Conservation (phyloP, 64 coral and sea anemone species). For the Exaiptasia diaphana region DNA sequence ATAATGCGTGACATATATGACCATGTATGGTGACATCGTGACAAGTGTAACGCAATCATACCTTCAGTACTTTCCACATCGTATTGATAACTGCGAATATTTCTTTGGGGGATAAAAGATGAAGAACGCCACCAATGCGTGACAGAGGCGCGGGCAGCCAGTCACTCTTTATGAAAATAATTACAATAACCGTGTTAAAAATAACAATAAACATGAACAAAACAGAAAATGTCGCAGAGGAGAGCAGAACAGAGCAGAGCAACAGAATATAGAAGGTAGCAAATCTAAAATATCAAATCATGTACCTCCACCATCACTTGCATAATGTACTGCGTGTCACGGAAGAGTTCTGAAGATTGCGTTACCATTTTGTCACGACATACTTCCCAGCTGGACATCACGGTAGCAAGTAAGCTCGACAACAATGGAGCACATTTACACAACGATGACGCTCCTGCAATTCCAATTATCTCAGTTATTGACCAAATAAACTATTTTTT, state of each 20-base stretch:
- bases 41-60: no score
- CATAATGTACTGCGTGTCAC: slow-evolving; percentile 72
- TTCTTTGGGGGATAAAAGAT: slow-evolving; percentile 76
- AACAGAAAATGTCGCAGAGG: neutral
- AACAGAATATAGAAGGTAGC: neutral
- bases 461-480: no score
- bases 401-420: slow-evolving; percentile 73
- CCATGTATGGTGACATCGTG: no score
- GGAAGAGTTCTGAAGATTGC: slow-evolving; percentile 75
- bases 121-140: slow-evolving; percentile 71
- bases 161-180: slow-evolving; percentile 24
- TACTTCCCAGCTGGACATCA: slow-evolving; percentile 89
- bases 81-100: slow-evolving; percentile 70
- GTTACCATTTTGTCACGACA: slow-evolving; percentile 68
- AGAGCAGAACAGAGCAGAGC: neutral
- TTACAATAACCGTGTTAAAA: neutral
- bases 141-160: slow-evolving; percentile 77
- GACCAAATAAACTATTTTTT: no score
- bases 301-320: slow-evolving; percentile 75
- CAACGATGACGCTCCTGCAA: slow-evolving; percentile 57
- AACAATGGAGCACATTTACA: slow-evolving; percentile 74
- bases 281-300: neutral
- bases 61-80: slow-evolving; percentile 92
- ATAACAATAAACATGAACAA: neutral
- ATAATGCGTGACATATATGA: no score